Base-by-base conservation (phyloP, 2,113 vertebrate genomes). In the Sylvietta virens region DNA sequence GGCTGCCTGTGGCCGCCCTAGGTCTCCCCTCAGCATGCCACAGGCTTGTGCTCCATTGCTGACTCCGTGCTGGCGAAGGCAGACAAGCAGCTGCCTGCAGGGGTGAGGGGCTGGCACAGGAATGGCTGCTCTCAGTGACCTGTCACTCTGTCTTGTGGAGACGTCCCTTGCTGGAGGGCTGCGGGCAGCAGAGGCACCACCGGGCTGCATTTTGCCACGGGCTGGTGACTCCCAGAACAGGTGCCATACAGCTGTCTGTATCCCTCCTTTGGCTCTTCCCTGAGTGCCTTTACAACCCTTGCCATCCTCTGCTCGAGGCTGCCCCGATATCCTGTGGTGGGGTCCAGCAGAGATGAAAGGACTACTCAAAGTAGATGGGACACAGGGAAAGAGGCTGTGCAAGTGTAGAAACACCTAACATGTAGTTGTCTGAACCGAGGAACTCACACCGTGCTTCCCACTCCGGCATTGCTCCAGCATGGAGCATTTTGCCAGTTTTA, bases 271-370 rank as follows among this genome's bases (percentile, higher is more conserved):
- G 71, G 26, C 22, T 81, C 24, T 70, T 87, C 23, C 8, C 35
- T 31, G 24, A 16, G 11, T 0, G 1, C 16, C 60, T 16, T 19
- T 15, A 48, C 4, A 6, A 2, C 19, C 35, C 40, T 76, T 64
- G 11, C 21, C 21, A n/a, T 51, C 13, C 44, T 77, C 44, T 8
- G 4, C 47, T 62, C 0, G 0, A 60, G 50, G 50, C 60, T 92
- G 27, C 31, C 24, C 66, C 61, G 11, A 40, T 22, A 17, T 54
- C 31, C 56, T 23, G 11, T n/a, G 39, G 22, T 61, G 65, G 47
- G 20, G 15, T 66, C 30, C 47, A 45, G 11, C 6, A 39, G 73
- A 73, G 31, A 44, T 26, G 20, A 76, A 83, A 50, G 23, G 8
- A 40, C 13, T 69, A 1, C 17, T 61, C 31, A 26, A 24, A 15